phyloP scores from a whole-genome alignment of 2,113 vertebrate species.

The Helogale parvula region DNA sequence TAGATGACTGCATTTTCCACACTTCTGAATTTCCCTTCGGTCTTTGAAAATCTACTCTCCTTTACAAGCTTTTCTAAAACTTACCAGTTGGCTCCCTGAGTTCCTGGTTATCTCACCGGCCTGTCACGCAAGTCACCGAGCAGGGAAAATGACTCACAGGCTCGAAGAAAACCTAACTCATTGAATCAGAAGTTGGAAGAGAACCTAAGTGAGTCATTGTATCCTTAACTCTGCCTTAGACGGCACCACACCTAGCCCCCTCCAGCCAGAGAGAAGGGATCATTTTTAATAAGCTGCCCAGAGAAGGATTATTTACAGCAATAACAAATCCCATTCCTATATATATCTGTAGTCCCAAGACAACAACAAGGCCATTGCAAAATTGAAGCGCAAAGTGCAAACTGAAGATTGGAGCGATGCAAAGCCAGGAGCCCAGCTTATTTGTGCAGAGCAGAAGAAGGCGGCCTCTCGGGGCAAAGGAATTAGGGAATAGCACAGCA shows the following conservation, averaged over 20 bases:
- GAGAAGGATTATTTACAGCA: background rate
- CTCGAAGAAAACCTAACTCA: constrained; percentile 60
- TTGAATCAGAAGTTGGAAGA: constrained; percentile 62
- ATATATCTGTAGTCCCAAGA: background rate
- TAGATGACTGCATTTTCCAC: background rate
- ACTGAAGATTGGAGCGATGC: background rate
- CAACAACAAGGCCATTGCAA: background rate
- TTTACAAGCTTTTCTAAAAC: background rate
- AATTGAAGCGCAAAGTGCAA: background rate
- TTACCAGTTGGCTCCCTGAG: background rate
- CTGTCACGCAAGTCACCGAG: constrained; percentile 53
- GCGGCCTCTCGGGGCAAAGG: background rate
- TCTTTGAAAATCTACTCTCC: background rate
- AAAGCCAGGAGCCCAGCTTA: background rate
- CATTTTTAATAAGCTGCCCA: background rate
- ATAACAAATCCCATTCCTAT: background rate
- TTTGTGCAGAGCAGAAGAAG: background rate
- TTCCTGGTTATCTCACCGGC: constrained; percentile 40
- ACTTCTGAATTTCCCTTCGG: background rate
- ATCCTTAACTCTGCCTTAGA: background rate
- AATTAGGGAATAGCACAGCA: background rate
- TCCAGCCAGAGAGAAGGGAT: background rate
- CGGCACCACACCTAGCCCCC: constrained; percentile 12
- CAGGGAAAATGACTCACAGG: constrained; percentile 65
- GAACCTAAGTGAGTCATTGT: constrained; percentile 52